Conservation (phyloP, 2,113 vertebrate genomes). For the Lynx canadensis region DNA sequence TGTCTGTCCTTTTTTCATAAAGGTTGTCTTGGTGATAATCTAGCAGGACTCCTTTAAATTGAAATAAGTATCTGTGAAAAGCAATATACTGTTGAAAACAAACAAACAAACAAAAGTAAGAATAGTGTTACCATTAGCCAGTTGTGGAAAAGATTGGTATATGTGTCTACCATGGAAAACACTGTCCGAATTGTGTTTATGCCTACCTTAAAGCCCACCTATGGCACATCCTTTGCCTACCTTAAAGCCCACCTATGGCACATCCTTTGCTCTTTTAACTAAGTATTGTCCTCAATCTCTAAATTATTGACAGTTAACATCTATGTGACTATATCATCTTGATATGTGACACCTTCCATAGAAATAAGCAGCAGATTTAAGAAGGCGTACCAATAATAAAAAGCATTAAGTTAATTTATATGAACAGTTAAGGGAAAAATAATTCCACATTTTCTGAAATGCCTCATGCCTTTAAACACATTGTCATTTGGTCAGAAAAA, state of each 20-base stretch:
- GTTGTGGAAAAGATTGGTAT: background rate
- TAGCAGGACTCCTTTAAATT: background rate
- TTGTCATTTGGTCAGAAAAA: constrained; percentile 28
- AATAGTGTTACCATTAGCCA: background rate
- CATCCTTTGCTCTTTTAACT: background rate
- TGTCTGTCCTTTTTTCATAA: background rate
- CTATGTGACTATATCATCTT: background rate
- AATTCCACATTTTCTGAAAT: constrained; percentile 5
- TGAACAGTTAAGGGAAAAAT: background rate
- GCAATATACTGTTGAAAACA: background rate
- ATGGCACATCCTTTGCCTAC: background rate
- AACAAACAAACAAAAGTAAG: background rate
- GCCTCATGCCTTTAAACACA: background rate
- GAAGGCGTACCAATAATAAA: background rate
- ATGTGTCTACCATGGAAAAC: background rate
- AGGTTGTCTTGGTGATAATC: background rate
- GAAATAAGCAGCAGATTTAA: background rate
- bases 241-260: background rate
- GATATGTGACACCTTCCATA: background rate
- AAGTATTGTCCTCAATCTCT: background rate
- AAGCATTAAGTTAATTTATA: background rate
- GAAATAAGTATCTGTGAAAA: background rate
- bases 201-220: background rate
- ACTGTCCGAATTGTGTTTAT: background rate
- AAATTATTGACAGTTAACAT: background rate